These are phyloP conservation scores for Drosophila pseudoananassae DNA, from an alignment of 1,140 invertebrate genomes.

Conservation along the genomic window DNA sequence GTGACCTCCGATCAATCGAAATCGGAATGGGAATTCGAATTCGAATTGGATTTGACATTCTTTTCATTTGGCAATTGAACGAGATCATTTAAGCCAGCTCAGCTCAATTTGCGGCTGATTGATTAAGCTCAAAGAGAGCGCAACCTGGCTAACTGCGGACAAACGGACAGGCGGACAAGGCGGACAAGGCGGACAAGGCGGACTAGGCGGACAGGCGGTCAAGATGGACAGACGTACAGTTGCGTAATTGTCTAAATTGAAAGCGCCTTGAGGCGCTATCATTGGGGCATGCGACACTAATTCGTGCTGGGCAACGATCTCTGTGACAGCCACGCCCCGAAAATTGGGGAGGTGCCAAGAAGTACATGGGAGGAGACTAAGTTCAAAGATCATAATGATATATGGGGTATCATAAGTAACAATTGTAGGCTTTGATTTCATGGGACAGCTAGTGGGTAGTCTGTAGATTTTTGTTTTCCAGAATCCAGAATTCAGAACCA, in stretches of 20 bases:
- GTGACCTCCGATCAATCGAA: constrained; percentile 49
- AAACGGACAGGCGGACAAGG: constrained; percentile 13
- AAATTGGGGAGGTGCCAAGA: no score
- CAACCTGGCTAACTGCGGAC: constrained; percentile 31
- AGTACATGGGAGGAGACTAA: background rate
- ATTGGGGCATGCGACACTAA: constrained; percentile 67
- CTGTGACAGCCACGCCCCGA: constrained; percentile 35
- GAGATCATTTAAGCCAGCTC: constrained; percentile 65
- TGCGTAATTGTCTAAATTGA: constrained; percentile 79
- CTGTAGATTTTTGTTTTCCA: no score
- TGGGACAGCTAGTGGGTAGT: no score
- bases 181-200: background rate
- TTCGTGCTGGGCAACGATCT: constrained; percentile 46
- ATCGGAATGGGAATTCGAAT: constrained; percentile 60
- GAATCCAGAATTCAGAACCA: background rate
- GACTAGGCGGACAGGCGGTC: background rate
- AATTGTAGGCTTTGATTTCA: background rate
- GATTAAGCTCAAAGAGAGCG: constrained; percentile 57
- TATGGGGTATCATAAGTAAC: background rate
- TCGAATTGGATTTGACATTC: constrained; percentile 72
- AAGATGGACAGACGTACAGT: constrained; percentile 25
- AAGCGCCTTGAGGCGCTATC: constrained; percentile 78
- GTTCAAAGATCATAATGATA: constrained; percentile 1
- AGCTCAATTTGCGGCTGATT: constrained; percentile 58
- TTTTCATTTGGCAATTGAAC: constrained; percentile 56